These are phyloP conservation scores for Cephus pygmeus DNA, from an alignment of 2,888 invertebrate species.

Conservation along the genomic window DNA sequence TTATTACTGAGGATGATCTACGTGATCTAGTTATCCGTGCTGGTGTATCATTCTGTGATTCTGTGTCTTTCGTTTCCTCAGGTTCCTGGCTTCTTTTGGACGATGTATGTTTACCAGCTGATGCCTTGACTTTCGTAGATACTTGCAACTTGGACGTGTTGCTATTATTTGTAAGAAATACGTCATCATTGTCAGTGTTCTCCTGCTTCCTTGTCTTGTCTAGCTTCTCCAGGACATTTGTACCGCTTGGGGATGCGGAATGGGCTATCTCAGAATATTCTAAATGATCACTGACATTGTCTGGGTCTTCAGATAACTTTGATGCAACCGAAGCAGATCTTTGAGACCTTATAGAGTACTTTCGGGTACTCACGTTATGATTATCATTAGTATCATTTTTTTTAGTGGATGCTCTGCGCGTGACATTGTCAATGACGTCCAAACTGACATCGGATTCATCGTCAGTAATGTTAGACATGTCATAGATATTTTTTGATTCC, in stretches of 20 bases:
- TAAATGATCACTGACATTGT: not conserved
- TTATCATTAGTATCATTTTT: not conserved
- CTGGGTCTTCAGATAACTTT: not conserved
- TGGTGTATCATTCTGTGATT: constrained; percentile 21
- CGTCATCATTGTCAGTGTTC: not conserved
- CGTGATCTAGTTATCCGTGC: constrained; percentile 39
- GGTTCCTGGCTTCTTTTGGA: not conserved
- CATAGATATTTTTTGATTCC: not conserved
- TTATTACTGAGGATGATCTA: constrained; percentile 39
- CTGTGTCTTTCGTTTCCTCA: not conserved
- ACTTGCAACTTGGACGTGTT: not conserved
- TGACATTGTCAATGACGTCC: not conserved
- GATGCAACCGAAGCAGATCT: not conserved
- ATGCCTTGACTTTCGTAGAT: constrained; percentile 1
- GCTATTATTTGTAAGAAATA: constrained; percentile 1
- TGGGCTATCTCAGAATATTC: not conserved
- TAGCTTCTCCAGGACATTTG: not conserved
- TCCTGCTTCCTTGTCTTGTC: not conserved
- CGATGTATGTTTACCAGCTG: not conserved
- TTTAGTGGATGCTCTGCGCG: not conserved
- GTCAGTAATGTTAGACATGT: constrained; percentile 29
- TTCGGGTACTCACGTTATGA: not conserved
- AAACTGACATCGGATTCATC: constrained; percentile 41
- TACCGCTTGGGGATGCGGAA: not conserved
- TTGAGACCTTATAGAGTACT: not conserved